Conservation (phyloP, 2,888 invertebrate species). For the Dascillus cervinus region DNA sequence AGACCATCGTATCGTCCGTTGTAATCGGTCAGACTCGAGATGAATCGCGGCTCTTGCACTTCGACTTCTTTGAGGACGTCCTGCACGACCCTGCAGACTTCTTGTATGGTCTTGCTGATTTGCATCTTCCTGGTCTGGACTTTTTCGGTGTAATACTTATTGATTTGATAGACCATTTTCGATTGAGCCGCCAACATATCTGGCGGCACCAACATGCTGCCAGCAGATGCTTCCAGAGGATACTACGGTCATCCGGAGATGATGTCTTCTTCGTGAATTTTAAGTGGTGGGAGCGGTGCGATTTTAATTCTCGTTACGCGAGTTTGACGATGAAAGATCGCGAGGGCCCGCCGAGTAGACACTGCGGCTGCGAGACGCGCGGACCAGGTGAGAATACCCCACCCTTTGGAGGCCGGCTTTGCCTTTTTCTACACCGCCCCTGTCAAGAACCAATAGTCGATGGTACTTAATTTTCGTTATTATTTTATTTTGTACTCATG, state of each 20-base stretch:
- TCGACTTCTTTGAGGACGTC: conserved; percentile 94
- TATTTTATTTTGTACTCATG: conserved; percentile 8
- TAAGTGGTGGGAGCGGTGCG: conserved; percentile 22
- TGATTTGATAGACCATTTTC: conserved; percentile 91
- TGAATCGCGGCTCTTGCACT: conserved; percentile 88
- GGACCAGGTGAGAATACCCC: conserved; percentile 31
- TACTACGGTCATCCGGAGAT: conserved; percentile 26
- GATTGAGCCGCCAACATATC: conserved; percentile 93
- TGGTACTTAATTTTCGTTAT: conserved; percentile 16
- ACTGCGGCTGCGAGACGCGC: conserved; percentile 25
- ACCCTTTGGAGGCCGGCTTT: conserved; percentile 26
- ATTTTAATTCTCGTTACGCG: conserved; percentile 24
- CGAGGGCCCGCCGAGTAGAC: conserved; percentile 29
- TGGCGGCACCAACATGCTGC: conserved; percentile 79
- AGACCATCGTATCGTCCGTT: conserved; percentile 90
- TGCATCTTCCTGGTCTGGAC: conserved; percentile 80
- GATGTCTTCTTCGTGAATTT: conserved; percentile 23
- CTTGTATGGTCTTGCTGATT: conserved; percentile 80
- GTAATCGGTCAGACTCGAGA: conserved; percentile 82
- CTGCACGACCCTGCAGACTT: conserved; percentile 86
- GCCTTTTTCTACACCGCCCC: conserved; percentile 27
- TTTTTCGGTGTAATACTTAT: conserved; percentile 86
- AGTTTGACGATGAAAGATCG: conserved; percentile 32
- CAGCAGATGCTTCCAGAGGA: conserved; percentile 22
- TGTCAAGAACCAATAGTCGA: conserved; percentile 22